Evolutionary conservation across 1,140 invertebrate genomes (phyloP), one percentile per base, ranked within the genome.

Genomic region (Radopholus similis): DNA sequence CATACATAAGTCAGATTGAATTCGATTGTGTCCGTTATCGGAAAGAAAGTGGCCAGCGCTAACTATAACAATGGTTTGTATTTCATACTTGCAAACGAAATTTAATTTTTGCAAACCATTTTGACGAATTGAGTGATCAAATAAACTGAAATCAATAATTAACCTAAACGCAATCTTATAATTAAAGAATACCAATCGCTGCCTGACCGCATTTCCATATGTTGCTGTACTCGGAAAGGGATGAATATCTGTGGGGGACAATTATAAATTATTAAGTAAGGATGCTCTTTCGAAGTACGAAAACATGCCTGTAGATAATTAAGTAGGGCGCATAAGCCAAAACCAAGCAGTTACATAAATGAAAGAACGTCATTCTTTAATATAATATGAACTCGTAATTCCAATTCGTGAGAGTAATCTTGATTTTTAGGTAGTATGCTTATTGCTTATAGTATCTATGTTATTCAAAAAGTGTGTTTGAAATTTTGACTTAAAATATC

Each of bases 311-410:
- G 35, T 70, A 70, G 40, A 56, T 66, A 56, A 70, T 70, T n/a
- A 70, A 59, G 59, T 70, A 69, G 5, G 68, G 68, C 23, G 68
- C 69, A 72, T 70, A 70, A 11, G 68, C 66, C 28, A 70, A 42
- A 15, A 70, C 59, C 40, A 72, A 11, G 21, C 68, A 70, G 51
- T 70, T 70, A 34, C 54, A 56, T 30, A 70, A 70, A 32, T 70
- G 68, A 21, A 70, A 70, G 6, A 70, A 72, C 18, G 69, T 70
- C 69, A 70, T 70, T 73, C 86, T 38, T 96, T 0, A 95, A 13
- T 13, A 42, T 13, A 42, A 13, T 42, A 42, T 42, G 38, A 42
- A 42, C 18, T 42, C n/a, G n/a, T n/a, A n/a, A n/a, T n/a, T n/a
- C n/a, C n/a, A n/a, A n/a, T n/a, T n/a, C n/a, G n/a, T n/a, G n/a